Evolutionary conservation across 2,888 invertebrate genomes (phyloP), one percentile per base, ranked within the genome.

Genomic region (Scrobipalpa atriplicella): DNA sequence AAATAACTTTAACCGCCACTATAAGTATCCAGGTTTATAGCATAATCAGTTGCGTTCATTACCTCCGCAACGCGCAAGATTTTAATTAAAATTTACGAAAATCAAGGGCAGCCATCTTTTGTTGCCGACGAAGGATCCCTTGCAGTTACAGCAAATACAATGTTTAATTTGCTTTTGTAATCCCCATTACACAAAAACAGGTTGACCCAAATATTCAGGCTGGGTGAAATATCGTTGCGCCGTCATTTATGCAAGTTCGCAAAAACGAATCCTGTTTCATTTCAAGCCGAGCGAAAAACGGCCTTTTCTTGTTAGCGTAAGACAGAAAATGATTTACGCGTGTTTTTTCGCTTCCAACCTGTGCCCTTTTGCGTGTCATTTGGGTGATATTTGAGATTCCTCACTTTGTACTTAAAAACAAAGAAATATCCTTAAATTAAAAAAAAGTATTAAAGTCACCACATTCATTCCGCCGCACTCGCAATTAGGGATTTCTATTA

Each of bases 121-220:
- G 85, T 83, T 82, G 83, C 81, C 81, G 80, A 84, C 83, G 83
- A 85, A 85, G 86, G 84, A 84, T 86, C 81, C 80, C 79, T 83
- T 83, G 82, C 83, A 86, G 85, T 89, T 86, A 86, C 83, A 87
- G 75, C 87, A 86, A 86, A 88, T 89, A 89, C 85, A 89, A 89
- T 84, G 87, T 86, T 84, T 85, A 89, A 89, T 90, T 88, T 88
- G 86, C 90, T 90, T 89, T 85, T 88, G 87, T 89, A 87, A 90
- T 89, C 84, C 85, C 83, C 81, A 87, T 90, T 90, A 90, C 85
- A 87, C 87, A 92, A 92, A 91, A 91, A 89, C 91, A 91, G 86
- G 87, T 90, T 90, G 91, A 91, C 92, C 92, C 87, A 87, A 92
- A 92, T 92, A 88, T 88, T 85, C 85, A 81, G 81, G 79, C 82